Conservation (phyloP, 2,113 vertebrate species). For the Brachionichthys hirsutus region DNA sequence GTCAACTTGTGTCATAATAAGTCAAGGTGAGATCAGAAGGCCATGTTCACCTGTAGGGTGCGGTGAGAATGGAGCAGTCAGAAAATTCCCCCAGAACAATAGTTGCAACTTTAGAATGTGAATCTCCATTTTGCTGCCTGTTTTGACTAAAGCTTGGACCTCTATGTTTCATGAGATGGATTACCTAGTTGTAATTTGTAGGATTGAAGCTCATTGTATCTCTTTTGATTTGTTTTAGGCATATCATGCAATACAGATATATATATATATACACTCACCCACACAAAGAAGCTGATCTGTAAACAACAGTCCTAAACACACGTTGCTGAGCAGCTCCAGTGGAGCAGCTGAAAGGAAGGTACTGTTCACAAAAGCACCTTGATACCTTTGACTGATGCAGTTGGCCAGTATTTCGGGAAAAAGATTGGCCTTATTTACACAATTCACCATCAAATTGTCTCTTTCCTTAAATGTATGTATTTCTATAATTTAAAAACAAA, state of each 20-base stretch:
- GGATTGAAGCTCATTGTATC: neutral
- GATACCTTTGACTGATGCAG: conserved; percentile 20
- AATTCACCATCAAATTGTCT: neutral
- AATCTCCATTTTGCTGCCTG: neutral
- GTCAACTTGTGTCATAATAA: too few relatives aligned
- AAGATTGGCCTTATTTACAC: neutral
- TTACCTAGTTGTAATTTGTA: neutral
- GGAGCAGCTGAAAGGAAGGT: conserved; percentile 29
- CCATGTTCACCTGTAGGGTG: too few relatives aligned
- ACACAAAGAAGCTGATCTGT: conserved; percentile 23
- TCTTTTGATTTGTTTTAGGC: too few relatives aligned
- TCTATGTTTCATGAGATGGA: neutral
- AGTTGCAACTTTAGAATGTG: neutral
- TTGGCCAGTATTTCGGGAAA: neutral
- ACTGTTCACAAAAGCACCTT: conserved; percentile 49
- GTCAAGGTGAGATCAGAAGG: too few relatives aligned
- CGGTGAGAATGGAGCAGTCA: too few relatives aligned
- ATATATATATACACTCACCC: conserved; percentile 25
- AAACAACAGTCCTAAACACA: neutral
- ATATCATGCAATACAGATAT: conserved; percentile 17
- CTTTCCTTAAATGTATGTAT: neutral
- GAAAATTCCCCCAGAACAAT: too few relatives aligned
- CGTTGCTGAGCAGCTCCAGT: conserved; percentile 29
- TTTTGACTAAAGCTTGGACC: neutral
- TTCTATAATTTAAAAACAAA: too few relatives aligned